Base-by-base conservation (phyloP, 2,113 vertebrate species). In the Eonycteris spelaea region DNA sequence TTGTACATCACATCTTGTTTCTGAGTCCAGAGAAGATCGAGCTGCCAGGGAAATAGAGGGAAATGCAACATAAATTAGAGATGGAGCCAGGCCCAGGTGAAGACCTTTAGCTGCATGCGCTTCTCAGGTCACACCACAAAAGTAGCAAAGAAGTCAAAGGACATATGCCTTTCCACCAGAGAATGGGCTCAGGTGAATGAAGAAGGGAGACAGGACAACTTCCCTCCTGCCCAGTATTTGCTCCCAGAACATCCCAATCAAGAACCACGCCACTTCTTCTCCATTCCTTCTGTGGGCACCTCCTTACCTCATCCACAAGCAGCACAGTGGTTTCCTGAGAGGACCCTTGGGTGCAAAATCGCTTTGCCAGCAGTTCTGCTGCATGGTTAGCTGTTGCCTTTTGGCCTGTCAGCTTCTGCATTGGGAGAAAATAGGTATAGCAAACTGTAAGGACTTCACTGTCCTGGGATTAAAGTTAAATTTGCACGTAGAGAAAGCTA, bases 1-100 rank as follows among this genome's bases (percentile, higher is more conserved):
- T 99, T 99, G 97, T 99, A 99, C 99, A 99, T 99, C 38, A 99
- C 98, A 0, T 99, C 99, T 98, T 99, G 99, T 95, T 99, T 99
- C 96, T 99, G 98, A 35, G 99, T 99, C 99, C 99, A 99, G 43
- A 99, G 94, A 85, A 99, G 99, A 96, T 99, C 99, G 57, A 99
- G 98, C 99, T 99, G 91, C 94, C 90, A 48, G 82, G 71, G 71
- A 95, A 80, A 65, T 5, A n/a, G 40, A 38, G 0, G 78, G 24
- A 78, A 5, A 79, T 2, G 3, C 4, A 53, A 35, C 18, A 53
- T 90, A 10, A 61, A 28, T 33, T 40, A 70, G 78, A 86, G 61
- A 55, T 15, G 0, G 18, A 57, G 70, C 35, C 12, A 19, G 61
- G 15, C 14, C 30, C 43, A n/a, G 19, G 30, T 7, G 65, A 80